Evolutionary conservation across 2,113 vertebrate species (phyloP), one percentile per base, ranked within the genome.

Genomic region (Nibea albiflora): DNA sequence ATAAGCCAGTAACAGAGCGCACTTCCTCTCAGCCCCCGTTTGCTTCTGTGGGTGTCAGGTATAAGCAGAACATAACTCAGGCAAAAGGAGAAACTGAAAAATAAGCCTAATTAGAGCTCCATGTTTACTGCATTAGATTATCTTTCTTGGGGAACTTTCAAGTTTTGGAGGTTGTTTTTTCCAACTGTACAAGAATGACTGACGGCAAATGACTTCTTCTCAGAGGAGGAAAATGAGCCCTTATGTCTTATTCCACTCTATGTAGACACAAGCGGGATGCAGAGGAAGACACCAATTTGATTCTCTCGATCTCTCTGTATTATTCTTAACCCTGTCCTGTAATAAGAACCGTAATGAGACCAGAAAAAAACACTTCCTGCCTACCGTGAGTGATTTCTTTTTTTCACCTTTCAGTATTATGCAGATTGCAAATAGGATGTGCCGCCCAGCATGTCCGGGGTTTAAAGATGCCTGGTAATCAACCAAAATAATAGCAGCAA

Each of bases 401-500:
- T 56, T 65, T 64, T 77, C 58, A 77, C 57, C 52, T 19, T 28
- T 76, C 49, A 75, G 53, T 66, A 57, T 75, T 80, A 85, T 85
- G 82, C 78, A 87, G 64, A 80, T 85, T 73, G 31, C 24, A 79
- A 76, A 58, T 60, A 57, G 62, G 44, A 76, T 24, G 73, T 76
- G 20, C 56, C 81, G 4, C 56, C 35, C 57, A 75, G 69, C 77
- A 35, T 56, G 49, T 72, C 58, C 22, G 1, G 26, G n/a, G 49
- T 72, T 73, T 52, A 79, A 69, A 79, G 56, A 69, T 16, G 19
- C 46, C 39, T 54, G 22, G 31, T 68, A 83, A 87, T 78, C 73
- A 91, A 39, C 31, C 68, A 65, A 63, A 78, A 72, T 67, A 87
- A 66, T 46, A 80, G 26, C 70, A 69, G 75, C 60, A 24, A 47